These are phyloP conservation scores for Lasius fuliginosus DNA, from an alignment of 2,888 invertebrate species.

Conservation along the genomic window DNA sequence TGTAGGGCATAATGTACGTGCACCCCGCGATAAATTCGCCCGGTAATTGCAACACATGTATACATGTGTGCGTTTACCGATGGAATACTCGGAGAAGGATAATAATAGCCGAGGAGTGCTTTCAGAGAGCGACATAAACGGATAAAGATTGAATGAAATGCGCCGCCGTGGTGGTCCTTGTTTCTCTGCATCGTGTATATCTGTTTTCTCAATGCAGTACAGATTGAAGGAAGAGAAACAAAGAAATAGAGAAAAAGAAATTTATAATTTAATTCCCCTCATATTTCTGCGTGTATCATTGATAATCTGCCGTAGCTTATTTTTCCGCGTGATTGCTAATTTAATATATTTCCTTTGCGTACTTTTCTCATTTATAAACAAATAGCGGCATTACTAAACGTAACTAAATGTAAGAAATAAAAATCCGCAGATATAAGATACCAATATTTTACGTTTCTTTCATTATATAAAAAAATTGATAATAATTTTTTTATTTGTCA, in stretches of 20 bases:
- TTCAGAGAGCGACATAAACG: conserved; percentile 52
- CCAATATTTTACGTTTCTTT: neutral
- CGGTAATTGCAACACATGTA: conserved; percentile 50
- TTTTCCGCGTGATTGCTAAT: conserved; percentile 11
- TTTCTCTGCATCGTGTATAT: neutral
- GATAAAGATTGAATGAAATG: conserved; percentile 53
- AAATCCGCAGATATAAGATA: neutral
- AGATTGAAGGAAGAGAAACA: neutral
- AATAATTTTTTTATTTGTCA: neutral
- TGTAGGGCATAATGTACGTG: conserved; percentile 5
- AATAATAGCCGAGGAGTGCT: conserved; percentile 48
- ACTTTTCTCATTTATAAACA: neutral
- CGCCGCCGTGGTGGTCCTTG: conserved; percentile 20
- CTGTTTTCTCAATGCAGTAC: conserved; percentile 20
- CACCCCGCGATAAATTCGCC: conserved; percentile 42
- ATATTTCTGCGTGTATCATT: conserved; percentile 22
- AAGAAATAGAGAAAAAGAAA: neutral
- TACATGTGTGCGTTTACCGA: conserved; percentile 27
- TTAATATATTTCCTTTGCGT: conserved; percentile 5
- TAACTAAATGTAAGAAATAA: conserved; percentile 3
- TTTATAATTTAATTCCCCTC: conserved; percentile 27
- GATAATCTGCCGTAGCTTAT: neutral
- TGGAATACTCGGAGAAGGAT: conserved; percentile 43
- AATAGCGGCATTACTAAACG: neutral
- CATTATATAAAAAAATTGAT: neutral